Evolutionary conservation across 2,888 invertebrate genomes (phyloP), one percentile per base, ranked within the genome.

Genomic region (Heliconius cydno): DNA sequence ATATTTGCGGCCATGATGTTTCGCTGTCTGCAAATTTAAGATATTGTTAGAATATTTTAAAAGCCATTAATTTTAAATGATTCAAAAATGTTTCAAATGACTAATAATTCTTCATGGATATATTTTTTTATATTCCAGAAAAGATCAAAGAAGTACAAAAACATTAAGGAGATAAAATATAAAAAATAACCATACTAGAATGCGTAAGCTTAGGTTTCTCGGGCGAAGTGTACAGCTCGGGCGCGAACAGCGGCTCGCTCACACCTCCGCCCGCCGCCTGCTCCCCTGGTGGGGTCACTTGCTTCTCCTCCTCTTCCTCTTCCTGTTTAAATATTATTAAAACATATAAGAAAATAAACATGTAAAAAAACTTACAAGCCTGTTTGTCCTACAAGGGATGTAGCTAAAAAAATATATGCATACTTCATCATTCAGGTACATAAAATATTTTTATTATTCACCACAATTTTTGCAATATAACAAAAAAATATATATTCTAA

Each of bases 1-100:
- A 92, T 77, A 95, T 95, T 83, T 91, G 91, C 1, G 95, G 95
- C 95, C 95, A 95, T 1, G 89, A 85, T 0, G 92, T 92, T 76
- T 94, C 94, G 83, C 88, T 91, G 77, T 86, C 94, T 94, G 88
- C 1, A 83, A 84, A 76, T 52, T 52, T 22, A 38, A 38, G 4
- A 28, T 28, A 65, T 65, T 25, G 25, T n/a, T 25, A n/a, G 3
- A n/a, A 63, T 63, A n/a, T 25, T 13, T 63, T 7, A 7, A 34
- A 34, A 34, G 34, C 34, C 34, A 34, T 34, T 34, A 0, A 34
- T 34, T 34, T 34, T 34, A 34, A 34, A 34, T 34, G 7, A 7
- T 34, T 34, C 9, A 7, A 34, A 34, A 34, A 34, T 34, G 46
- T 52, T 52, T 52, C 19, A 52, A 19, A 52, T 2, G 6, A 46